A percentile compares a stretch with the other conserved stretches of the same genome.
These are phyloP conservation scores for Indri indri DNA, from an alignment of 2,113 vertebrate genomes.

Conservation along the genomic window DNA sequence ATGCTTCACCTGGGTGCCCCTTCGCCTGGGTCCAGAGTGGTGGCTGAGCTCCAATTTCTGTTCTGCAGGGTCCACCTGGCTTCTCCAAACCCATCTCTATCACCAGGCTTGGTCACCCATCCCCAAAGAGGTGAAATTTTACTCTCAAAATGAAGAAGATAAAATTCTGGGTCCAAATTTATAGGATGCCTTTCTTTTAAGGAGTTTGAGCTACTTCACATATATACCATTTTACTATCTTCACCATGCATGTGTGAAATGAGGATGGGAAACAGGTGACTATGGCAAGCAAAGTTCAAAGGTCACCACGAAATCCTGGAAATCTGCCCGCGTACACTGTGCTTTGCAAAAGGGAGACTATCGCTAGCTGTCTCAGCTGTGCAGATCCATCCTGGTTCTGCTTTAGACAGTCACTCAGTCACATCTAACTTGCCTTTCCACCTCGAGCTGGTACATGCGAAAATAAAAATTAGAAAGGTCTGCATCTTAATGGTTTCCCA, in stretches of 20 bases:
- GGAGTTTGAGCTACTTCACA: not conserved
- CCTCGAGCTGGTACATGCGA: not conserved
- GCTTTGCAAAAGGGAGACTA: not conserved
- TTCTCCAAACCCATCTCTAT: not conserved
- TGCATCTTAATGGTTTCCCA: not conserved
- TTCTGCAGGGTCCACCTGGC: not conserved
- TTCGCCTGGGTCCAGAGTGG: not conserved
- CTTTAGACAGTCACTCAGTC: not conserved
- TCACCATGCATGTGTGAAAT: rapidly evolving
- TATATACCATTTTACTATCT: not conserved
- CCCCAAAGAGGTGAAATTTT: not conserved
- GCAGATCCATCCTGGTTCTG: rapidly evolving
- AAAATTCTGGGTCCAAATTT: not conserved
- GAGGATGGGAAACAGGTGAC: not conserved
- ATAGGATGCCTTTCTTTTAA: not conserved
- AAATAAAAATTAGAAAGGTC: not conserved
- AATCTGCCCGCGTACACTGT: rapidly evolving
- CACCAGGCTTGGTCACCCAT: too few species aligned
- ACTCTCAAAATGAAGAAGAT: not conserved
- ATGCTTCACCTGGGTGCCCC: rapidly evolving
- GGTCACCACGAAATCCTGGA: not conserved
- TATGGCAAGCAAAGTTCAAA: not conserved
- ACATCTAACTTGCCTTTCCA: not conserved
- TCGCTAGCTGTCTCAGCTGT: not conserved
- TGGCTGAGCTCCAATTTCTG: not conserved